A percentile compares a stretch with the other conserved stretches of the same genome.
phyloP scores from a whole-genome alignment of 2,113 vertebrate genomes.

The Pithys albifrons region DNA sequence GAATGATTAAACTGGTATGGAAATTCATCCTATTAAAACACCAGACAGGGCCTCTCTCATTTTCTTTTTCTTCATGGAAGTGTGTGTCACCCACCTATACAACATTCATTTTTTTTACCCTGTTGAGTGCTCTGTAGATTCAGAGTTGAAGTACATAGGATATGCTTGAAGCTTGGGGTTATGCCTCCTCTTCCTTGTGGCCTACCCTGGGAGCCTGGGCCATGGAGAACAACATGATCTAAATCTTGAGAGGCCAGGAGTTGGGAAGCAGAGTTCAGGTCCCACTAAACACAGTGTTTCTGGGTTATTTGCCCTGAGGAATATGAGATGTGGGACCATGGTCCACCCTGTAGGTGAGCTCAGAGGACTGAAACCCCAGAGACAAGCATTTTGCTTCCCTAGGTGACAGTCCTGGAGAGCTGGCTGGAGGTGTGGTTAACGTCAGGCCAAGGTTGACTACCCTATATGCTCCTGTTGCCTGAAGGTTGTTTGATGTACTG shows the following conservation, averaged over 20 bases:
- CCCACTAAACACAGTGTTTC: background rate
- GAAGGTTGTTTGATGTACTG: background rate
- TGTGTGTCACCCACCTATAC: background rate
- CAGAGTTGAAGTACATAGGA: accelerated
- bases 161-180: background rate
- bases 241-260: background rate
- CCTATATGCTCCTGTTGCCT: background rate
- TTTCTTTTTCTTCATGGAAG: background rate
- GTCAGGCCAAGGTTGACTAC: background rate
- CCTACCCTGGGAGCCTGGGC: background rate
- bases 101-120: background rate
- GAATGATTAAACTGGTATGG: background rate
- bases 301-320: background rate
- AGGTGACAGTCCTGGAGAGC: background rate
- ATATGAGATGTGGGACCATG: background rate
- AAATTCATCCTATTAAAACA: background rate
- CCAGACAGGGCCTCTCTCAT: background rate
- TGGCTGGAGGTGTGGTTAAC: background rate
- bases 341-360: background rate
- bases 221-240: background rate
- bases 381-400: background rate
- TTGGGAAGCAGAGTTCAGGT: background rate
- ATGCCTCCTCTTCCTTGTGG: background rate
- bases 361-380: background rate
- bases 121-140: background rate